Conservation (phyloP, 2,113 vertebrate genomes). For the Numenius arquata region DNA sequence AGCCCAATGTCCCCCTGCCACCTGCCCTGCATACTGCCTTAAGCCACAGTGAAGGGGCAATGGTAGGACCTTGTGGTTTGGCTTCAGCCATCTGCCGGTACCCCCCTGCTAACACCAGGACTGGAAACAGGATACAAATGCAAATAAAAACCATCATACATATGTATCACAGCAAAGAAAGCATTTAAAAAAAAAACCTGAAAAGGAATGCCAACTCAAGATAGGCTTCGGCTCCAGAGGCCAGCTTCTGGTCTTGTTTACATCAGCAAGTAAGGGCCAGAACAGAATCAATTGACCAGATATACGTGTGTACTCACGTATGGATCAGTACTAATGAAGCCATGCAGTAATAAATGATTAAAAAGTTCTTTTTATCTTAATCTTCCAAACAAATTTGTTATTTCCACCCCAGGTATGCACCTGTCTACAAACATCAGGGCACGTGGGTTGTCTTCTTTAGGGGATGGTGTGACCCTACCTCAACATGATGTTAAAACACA, state of each 20-base stretch:
- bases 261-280: background rate
- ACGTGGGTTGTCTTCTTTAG: background rate
- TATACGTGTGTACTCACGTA: rapidly evolving
- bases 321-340: background rate
- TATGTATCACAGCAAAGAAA: background rate
- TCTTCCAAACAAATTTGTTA: background rate
- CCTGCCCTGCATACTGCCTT: background rate
- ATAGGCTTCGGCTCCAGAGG: background rate
- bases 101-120: background rate
- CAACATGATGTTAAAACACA: background rate
- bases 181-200: background rate
- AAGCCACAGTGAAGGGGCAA: background rate
- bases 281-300: background rate
- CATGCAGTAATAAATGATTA: background rate
- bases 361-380: background rate
- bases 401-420: background rate
- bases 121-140: background rate
- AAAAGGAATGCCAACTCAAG: background rate
- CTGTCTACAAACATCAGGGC: background rate
- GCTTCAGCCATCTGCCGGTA: background rate
- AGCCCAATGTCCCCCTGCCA: background rate
- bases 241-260: background rate
- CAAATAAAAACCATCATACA: background rate
- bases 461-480: background rate
- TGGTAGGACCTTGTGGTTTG: background rate